Evolutionary conservation across 2,113 vertebrate genomes (phyloP).

Genomic region (Crypturellus undulatus): DNA sequence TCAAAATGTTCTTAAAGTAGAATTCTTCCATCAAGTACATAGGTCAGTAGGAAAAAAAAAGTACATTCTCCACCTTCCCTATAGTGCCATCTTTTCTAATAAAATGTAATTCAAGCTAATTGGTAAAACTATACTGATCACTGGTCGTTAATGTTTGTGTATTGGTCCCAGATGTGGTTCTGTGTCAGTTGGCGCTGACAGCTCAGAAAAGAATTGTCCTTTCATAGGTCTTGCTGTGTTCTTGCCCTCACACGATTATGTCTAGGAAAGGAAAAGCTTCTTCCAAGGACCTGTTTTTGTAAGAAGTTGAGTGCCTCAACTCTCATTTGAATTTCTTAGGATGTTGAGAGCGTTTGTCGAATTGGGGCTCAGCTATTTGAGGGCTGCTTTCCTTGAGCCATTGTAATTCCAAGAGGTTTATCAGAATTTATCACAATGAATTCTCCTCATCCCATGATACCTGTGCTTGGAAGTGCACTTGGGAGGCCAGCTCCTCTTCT

Average conservation of each 20-base stretch:
- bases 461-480: conserved; percentile 44
- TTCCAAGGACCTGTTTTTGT: background rate
- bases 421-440: conserved; percentile 52
- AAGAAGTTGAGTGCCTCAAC: background rate
- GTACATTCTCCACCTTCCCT: background rate
- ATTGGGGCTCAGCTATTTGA: background rate
- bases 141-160: conserved; percentile 1
- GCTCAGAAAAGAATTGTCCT: background rate
- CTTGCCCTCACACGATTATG: background rate
- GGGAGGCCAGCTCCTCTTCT: conserved; percentile 1
- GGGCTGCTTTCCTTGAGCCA: conserved; percentile 11
- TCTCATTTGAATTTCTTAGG: background rate
- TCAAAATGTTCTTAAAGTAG: background rate
- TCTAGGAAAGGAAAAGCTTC: background rate
- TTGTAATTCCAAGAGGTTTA: background rate
- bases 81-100: conserved; percentile 9
- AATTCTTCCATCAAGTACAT: conserved; percentile 25
- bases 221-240: background rate
- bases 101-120: conserved; percentile 40
- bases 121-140: background rate
- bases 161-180: conserved; percentile 38
- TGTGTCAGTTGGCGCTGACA: background rate
- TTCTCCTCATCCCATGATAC: conserved; percentile 25
- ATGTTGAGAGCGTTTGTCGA: background rate
- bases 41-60: conserved; percentile 22